Evolutionary conservation across 2,113 vertebrate species (phyloP).

Genomic region (Dolichotis patagonum): DNA sequence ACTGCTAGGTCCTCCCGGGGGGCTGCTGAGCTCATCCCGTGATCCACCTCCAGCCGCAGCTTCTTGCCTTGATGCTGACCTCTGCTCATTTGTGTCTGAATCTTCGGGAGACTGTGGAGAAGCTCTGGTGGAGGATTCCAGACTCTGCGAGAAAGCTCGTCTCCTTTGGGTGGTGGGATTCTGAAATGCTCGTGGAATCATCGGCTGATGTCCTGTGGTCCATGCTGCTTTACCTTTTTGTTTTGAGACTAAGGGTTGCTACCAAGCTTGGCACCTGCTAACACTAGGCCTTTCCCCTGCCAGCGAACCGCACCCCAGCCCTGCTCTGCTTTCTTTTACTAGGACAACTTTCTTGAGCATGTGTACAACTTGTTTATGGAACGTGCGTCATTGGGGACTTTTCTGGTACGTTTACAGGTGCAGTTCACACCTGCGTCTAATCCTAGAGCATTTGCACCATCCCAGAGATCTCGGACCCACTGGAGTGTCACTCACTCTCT

Average conservation of each 20-base stretch:
- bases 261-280: neutral
- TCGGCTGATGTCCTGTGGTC: neutral
- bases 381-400: too few species aligned
- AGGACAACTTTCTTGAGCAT: neutral
- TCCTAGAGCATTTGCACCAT: neutral
- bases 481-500: neutral
- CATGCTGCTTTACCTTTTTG: neutral
- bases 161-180: neutral
- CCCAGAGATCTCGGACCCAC: fast-evolving
- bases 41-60: fast-evolving
- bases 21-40: fast-evolving
- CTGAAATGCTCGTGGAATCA: too few species aligned
- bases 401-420: neutral
- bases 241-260: neutral
- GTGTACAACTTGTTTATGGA: fast-evolving
- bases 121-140: too few species aligned
- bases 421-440: too few species aligned
- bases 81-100: fast-evolving
- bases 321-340: neutral
- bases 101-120: neutral
- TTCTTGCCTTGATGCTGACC: too few species aligned
- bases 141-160: fast-evolving
- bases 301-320: neutral
- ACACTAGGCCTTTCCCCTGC: too few species aligned
- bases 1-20: fast-evolving